Evolutionary conservation across 2,113 vertebrate genomes (phyloP).

Genomic region (Canis aureus): DNA sequence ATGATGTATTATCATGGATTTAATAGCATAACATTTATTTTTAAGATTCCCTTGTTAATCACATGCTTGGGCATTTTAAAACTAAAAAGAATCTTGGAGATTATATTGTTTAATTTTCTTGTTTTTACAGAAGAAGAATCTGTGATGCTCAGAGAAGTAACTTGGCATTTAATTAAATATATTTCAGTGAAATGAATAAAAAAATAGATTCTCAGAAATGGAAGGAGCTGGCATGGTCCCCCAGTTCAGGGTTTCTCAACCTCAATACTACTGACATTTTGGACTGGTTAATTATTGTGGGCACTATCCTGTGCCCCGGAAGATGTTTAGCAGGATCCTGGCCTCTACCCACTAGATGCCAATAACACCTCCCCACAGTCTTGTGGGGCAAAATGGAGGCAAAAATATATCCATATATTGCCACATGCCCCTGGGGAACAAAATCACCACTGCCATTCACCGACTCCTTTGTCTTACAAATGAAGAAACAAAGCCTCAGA

Average conservation of each 20-base stretch:
- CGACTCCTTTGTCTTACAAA: neutral
- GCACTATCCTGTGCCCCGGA: neutral
- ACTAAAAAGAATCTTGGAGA: slow-evolving; percentile 57
- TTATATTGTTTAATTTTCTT: slow-evolving; percentile 55
- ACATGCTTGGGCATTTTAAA: slow-evolving; percentile 59
- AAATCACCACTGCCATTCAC: neutral
- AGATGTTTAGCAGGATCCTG: neutral
- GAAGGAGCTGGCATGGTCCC: neutral
- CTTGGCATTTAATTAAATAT: slow-evolving; percentile 49
- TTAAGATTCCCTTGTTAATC: slow-evolving; percentile 64
- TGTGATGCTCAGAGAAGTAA: slow-evolving; percentile 56
- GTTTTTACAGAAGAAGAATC: slow-evolving; percentile 49
- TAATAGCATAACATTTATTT: slow-evolving; percentile 69
- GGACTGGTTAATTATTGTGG: neutral
- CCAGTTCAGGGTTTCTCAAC: neutral
- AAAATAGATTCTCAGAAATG: slow-evolving; percentile 7
- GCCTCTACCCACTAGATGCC: neutral
- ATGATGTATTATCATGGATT: slow-evolving; percentile 60
- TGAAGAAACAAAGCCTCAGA: neutral
- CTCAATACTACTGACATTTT: neutral
- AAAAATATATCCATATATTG: neutral
- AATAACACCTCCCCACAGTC: neutral
- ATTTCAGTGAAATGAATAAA: neutral
- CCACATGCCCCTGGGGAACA: neutral
- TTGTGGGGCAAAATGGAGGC: neutral